Evolutionary conservation across 2,113 vertebrate genomes (phyloP).

Genomic region (Phodopus roborovskii): DNA sequence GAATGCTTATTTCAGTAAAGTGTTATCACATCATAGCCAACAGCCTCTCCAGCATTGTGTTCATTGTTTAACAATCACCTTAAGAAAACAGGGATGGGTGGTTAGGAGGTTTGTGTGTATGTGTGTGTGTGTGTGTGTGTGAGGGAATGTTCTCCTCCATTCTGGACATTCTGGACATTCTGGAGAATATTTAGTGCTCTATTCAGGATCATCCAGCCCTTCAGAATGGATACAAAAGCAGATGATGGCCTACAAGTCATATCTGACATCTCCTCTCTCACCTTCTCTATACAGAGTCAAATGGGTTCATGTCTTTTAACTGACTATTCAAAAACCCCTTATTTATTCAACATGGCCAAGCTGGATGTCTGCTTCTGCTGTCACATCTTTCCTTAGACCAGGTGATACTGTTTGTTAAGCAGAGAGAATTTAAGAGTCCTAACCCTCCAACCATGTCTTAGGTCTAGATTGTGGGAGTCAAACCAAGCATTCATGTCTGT

Average conservation of each 20-base stretch:
- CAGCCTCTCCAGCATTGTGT: not conserved
- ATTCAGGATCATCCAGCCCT: not conserved
- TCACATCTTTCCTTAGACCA: not conserved
- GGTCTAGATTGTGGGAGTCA: not conserved
- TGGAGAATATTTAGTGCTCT: not conserved
- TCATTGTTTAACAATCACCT: not conserved
- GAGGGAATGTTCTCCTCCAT: not conserved
- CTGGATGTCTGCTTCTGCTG: not conserved
- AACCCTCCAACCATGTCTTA: not conserved
- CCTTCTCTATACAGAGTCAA: not conserved
- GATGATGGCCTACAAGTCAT: not conserved
- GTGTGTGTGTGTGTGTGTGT: too few species aligned
- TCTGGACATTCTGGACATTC: too few species aligned
- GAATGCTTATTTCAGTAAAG: slow-evolving; percentile 39
- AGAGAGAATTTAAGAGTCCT: not conserved
- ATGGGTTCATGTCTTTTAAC: not conserved
- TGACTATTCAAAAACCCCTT: not conserved
- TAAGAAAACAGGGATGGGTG: not conserved
- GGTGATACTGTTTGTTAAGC: not conserved
- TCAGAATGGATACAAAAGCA: not conserved
- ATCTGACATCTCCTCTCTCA: not conserved
- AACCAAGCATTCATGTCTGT: not conserved
- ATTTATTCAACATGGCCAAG: not conserved
- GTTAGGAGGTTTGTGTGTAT: not conserved
- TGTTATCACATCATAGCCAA: not conserved